Conservation (phyloP, 2,113 vertebrate species). For the Actenoides hombroni region DNA sequence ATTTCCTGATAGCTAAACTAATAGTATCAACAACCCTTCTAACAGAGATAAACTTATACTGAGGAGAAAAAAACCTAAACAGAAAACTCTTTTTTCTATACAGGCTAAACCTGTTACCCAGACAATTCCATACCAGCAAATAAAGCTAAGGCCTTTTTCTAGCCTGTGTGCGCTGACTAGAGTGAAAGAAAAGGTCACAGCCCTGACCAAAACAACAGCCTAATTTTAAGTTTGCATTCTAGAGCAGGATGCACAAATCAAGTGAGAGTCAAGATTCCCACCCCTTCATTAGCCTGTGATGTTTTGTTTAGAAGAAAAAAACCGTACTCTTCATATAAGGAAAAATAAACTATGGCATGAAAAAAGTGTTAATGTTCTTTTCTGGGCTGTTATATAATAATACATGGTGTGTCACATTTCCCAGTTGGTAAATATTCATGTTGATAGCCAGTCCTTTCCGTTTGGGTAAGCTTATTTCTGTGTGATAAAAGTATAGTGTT, state of each 20-base stretch:
- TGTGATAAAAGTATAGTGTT: neutral
- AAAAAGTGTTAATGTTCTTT: neutral
- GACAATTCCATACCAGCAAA: neutral
- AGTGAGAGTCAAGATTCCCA: neutral
- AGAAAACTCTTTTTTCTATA: neutral
- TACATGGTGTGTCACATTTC: neutral
- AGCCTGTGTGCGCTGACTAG: neutral
- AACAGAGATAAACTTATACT: neutral
- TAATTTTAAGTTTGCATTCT: neutral
- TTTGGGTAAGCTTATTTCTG: neutral
- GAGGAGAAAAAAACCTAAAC: neutral
- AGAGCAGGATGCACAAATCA: neutral
- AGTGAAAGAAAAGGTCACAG: neutral
- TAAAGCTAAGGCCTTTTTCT: neutral
- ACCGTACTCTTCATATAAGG: neutral
- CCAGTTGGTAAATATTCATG: neutral
- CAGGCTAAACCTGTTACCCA: neutral
- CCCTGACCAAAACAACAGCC: neutral
- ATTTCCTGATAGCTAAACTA: neutral
- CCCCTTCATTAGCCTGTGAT: neutral
- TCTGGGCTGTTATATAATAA: neutral
- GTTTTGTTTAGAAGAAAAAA: conserved; percentile 3
- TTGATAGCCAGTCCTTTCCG: neutral
- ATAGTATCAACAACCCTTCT: neutral
- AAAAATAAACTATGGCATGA: neutral